phyloP scores from a whole-genome alignment of 1,140 invertebrate species.

The Microplitis demolitor region DNA sequence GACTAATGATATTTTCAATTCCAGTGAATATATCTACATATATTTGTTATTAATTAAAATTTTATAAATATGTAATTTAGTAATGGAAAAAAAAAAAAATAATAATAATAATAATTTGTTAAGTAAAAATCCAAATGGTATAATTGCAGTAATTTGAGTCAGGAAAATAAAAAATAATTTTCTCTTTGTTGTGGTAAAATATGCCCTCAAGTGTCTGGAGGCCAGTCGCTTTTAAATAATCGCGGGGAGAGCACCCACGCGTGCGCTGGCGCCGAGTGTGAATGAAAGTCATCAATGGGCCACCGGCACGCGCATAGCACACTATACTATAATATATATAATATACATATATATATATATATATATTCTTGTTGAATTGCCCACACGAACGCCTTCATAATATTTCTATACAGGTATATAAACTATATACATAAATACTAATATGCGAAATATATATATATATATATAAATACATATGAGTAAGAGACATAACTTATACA shows the following conservation, averaged over 20 bases:
- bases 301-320: conserved; percentile 15
- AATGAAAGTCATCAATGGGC: conserved; percentile 42
- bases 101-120: too few relatives aligned
- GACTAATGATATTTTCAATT: conserved; percentile 35
- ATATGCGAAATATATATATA: neutral
- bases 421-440: neutral
- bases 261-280: conserved; percentile 28
- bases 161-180: neutral
- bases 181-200: neutral
- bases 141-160: neutral
- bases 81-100: too few relatives aligned
- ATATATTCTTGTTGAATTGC: conserved; percentile 12
- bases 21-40: neutral
- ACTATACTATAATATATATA: too few relatives aligned
- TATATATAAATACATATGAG: neutral
- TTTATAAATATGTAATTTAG: too few relatives aligned
- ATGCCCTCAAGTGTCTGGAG: conserved; percentile 7
- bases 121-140: too few relatives aligned
- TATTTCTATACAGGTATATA: neutral
- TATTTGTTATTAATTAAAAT: conserved; percentile 6
- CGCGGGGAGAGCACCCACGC: conserved; percentile 27
- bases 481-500: conserved; percentile 10
- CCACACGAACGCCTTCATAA: conserved; percentile 14
- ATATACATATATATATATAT: neutral
- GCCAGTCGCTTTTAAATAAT: conserved; percentile 37